Base-by-base conservation (phyloP, 2,797 vertebrate genomes). In the Poeciliopsis infans region DNA sequence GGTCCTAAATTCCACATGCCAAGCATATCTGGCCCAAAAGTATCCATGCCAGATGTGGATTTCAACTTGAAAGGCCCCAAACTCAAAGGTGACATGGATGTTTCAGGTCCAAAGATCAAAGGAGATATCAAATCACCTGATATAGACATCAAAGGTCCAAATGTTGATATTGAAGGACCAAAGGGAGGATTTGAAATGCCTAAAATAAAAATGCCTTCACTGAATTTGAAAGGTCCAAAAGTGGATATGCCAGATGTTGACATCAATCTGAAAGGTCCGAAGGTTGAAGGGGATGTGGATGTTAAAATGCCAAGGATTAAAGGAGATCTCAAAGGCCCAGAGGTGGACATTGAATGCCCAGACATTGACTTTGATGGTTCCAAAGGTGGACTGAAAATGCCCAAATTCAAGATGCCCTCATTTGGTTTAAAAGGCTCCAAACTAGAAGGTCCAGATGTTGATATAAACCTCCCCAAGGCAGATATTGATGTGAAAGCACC, bases 381-480 rank as follows among this genome's bases (percentile, higher is more conserved):
- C 4, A 57, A 57, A 31, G 55, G 55, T 31, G 55, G 59, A 1
- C 0, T 64, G 5, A 64, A 64, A 64, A 36, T 64, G 59, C 59
- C 59, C 1, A 64, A 74, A 72, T 43, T 87, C 41, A 81, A 76
- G 1, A 4, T 89, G 57, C 84, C 88, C 16, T 1, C 64, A 72
- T 0, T 79, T 94, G 84, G 43, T 46, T 10, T 95, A 88, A 43
- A 91, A 89, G 77, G 68, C 0, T 41, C 80, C 20, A 39, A 84
- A 2, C 0, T 72, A 15, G 75, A 85, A 64, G 59, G 59, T 13
- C 59, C 31, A 1, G 59, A 36, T 33, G 59, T 64, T 16, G 31
- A 64, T 10, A 64, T 64, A 0, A 16, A 64, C 6, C 31, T 64
- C 5, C 28, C 59, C 1, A 64, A 36, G 6, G 15, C 59, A 64